phyloP scores from a whole-genome alignment of 2,113 vertebrate species.

The Oplegnathus fasciatus region DNA sequence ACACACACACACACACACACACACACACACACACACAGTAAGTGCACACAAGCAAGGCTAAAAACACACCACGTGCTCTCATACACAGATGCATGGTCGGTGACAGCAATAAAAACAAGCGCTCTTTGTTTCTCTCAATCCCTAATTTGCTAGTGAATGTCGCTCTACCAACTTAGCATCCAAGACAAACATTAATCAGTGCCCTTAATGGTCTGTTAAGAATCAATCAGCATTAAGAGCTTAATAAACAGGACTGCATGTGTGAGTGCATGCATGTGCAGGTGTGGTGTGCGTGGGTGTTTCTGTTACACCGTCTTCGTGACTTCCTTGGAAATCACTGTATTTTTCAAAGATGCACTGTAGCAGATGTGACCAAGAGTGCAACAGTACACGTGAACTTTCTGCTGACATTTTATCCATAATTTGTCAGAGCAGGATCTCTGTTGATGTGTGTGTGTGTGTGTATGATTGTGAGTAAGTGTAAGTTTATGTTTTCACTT shows the following conservation, averaged over 20 bases:
- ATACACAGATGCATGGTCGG: slow-evolving; percentile 1
- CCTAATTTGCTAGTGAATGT: not conserved
- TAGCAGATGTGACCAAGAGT: not conserved
- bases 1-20: not conserved
- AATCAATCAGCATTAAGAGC: not conserved
- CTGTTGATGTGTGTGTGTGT: not conserved
- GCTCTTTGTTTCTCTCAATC: slow-evolving; percentile 3
- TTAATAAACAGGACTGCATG: not conserved
- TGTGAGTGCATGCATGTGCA: slow-evolving; percentile 19
- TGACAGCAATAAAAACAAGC: not conserved
- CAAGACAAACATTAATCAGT: slow-evolving; percentile 29
- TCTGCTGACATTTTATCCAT: not conserved
- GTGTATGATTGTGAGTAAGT: not conserved
- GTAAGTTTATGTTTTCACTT: not conserved
- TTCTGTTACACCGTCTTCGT: not conserved
- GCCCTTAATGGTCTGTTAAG: not conserved
- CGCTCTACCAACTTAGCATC: not conserved
- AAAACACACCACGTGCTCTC: not conserved
- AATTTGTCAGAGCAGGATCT: not conserved
- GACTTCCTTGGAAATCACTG: slow-evolving; percentile 1
- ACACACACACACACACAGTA: no score
- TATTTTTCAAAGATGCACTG: slow-evolving; percentile 5
- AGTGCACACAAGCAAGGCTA: no score
- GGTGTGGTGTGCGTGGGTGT: not conserved
- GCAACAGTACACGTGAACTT: not conserved